phyloP scores from a whole-genome alignment of 1,140 invertebrate species.

The Zelostemma sp. region DNA sequence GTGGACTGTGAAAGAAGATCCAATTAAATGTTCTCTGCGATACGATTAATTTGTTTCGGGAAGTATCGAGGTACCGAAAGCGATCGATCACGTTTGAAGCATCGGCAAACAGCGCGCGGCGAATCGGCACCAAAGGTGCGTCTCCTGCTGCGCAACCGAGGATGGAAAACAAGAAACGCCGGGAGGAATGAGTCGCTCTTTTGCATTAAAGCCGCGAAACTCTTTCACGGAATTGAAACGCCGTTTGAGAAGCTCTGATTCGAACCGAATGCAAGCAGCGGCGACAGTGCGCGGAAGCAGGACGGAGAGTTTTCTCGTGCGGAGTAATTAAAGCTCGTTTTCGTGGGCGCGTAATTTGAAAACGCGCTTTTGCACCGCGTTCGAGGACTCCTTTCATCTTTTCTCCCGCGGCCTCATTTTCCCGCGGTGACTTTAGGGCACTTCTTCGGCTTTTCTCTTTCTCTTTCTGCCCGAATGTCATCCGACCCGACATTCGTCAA shows the following conservation, averaged over 20 bases:
- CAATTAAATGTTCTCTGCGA: constrained; percentile 33
- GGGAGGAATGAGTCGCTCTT: constrained; percentile 25
- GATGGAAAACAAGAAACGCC: neutral
- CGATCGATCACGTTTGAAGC: constrained; percentile 19
- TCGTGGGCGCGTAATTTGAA: constrained; percentile 56
- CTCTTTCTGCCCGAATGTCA: constrained; percentile 2
- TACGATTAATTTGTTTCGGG: constrained; percentile 31
- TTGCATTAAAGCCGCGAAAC: constrained; percentile 40
- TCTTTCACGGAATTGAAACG: constrained; percentile 56
- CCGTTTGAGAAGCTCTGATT: constrained; percentile 27
- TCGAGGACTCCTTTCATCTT: constrained; percentile 34
- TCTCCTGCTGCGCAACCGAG: no score
- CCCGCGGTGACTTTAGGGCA: constrained; percentile 2
- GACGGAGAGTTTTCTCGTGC: constrained; percentile 19
- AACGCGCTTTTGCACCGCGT: constrained; percentile 45
- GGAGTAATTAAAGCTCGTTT: constrained; percentile 57
- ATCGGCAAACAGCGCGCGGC: neutral
- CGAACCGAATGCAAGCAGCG: constrained; percentile 11
- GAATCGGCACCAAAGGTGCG: no score
- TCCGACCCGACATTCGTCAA: neutral
- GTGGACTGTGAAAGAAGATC: constrained; percentile 18
- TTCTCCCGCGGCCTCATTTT: constrained; percentile 9
- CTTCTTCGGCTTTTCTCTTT: constrained; percentile 20
- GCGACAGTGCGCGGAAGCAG: neutral
- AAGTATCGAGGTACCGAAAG: constrained; percentile 16